Base-by-base conservation (phyloP, 2,888 invertebrate genomes). In the Cephus sareptanus region DNA sequence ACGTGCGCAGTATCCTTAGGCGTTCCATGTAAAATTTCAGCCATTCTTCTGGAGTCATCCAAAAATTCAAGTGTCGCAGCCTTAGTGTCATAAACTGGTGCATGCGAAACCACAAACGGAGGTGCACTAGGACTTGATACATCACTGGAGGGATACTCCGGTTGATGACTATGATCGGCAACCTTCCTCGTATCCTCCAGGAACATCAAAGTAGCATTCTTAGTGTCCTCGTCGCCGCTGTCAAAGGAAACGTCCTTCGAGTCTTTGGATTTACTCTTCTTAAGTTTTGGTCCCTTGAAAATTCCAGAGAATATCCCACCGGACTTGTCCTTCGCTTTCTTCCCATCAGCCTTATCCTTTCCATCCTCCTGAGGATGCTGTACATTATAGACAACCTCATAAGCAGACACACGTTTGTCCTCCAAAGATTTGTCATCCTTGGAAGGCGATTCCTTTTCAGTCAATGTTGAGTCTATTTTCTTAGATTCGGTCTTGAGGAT, bases 21-120 rank as follows among this genome's bases (percentile, higher is more conserved):
- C 75, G 83, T 82, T 3, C 81, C 76, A 37, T 85, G 84, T 56
- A 86, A 84, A n/a, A 92, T 91, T 88, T 93, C 93, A n/a, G 94
- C 94, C 73, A 92, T 83, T 93, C 93, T 74, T 92, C 93, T 84
- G n/a, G 90, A 81, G 79, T 91, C 87, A 71, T 91, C 86, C 77
- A 90, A 78, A 82, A 91, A 89, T 81, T 88, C 87, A 73, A 86
- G 82, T 23, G 90, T 90, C 3, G 86, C 79, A 90, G 92, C 83
- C 89, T 92, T 85, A n/a, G 87, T 84, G 82, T 88, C 89, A 23
- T 79, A 79, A 56, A 82, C 76, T 15, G 81, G 80, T 37, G 81
- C 70, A 0, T 78, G 78, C 34, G 75, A 75, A 12, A 82, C 75
- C 33, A 81, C 75, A 71, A 81, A 77, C 1, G 77, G 33, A 75